Evolutionary conservation across 2,113 vertebrate species (phyloP).

Genomic region (Tachycineta bicolor): DNA sequence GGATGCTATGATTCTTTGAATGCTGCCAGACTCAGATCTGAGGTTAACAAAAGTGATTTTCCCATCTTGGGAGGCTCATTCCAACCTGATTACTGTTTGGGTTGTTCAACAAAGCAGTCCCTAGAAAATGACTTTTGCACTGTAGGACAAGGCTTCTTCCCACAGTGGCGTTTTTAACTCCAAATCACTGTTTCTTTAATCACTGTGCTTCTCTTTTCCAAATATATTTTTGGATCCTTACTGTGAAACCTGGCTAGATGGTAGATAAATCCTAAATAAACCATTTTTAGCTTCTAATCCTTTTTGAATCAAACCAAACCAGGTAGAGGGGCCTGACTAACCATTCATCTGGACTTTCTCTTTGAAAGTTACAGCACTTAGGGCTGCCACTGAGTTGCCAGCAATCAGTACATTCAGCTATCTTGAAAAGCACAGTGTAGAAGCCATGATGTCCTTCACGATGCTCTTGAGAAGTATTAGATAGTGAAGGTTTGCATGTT

Average conservation of each 20-base stretch:
- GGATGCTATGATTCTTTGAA: neutral
- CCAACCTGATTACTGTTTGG: neutral
- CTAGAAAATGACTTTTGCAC: neutral
- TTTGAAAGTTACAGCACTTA: neutral
- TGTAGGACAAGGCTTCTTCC: neutral
- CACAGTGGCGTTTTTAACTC: neutral
- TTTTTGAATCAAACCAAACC: neutral
- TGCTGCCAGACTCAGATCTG: neutral
- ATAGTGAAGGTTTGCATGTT: neutral
- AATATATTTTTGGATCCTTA: neutral
- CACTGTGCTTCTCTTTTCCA: neutral
- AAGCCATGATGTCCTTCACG: neutral
- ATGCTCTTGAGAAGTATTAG: neutral
- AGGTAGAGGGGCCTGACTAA: neutral
- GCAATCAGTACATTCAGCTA: neutral
- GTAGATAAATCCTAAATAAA: neutral
- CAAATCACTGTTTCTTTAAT: conserved; percentile 28
- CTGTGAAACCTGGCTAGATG: neutral
- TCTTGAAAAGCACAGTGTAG: neutral
- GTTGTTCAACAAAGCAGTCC: neutral
- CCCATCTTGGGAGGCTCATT: neutral
- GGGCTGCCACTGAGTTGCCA: neutral
- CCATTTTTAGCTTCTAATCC: neutral
- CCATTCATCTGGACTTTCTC: neutral
- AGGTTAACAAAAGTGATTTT: neutral